Evolutionary conservation across 2,113 vertebrate species (phyloP), one percentile per base, ranked within the genome.

Genomic region (Poicephalus meyeri): DNA sequence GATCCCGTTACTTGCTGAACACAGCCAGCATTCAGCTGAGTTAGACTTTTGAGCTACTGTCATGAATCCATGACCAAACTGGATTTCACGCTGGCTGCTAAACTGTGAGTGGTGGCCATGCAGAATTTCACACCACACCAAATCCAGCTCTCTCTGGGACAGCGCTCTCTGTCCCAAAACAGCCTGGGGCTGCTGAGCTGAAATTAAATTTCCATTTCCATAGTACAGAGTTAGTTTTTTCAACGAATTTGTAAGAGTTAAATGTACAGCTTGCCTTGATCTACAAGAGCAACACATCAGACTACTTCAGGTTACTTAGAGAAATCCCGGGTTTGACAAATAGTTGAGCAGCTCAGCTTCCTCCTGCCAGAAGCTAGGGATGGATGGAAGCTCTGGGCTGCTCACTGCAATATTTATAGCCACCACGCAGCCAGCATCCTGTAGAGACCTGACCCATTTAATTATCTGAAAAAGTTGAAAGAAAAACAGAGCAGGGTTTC

Each of bases 391-490:
- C 82, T 83, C 26, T 50, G 72, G 44, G 64, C 65, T 76, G 86
- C 85, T 63, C 68, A 4, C 79, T 78, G 86, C 79, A 94, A 18
- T 93, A 95, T 94, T 95, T 90, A 94, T 71, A 95, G 70, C 33
- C 28, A 33, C 26, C 25, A 42, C 8, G 33, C 71, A 95, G 86
- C 50, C 58, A 80, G 80, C 69, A 83, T 71, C 89, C 86, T 86
- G 46, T 50, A 81, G 91, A 80, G 91, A 95, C 71, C 72, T 95
- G 91, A 92, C 89, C 90, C 66, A 95, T 72, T 93, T 96, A 79
- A 91, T 94, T 82, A 85, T 44, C 42, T 65, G 58, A 80, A 92
- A 74, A 94, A 89, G 52, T 63, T 80, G 23, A 46, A 92, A 58
- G 18, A 6, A 46, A 60, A 42, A 56, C 56, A 13, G 4, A 76